A percentile compares a stretch with the other conserved stretches of the same genome.
Evolutionary conservation across 2,888 invertebrate genomes (phyloP).

Genomic region (Polietes domitor): DNA sequence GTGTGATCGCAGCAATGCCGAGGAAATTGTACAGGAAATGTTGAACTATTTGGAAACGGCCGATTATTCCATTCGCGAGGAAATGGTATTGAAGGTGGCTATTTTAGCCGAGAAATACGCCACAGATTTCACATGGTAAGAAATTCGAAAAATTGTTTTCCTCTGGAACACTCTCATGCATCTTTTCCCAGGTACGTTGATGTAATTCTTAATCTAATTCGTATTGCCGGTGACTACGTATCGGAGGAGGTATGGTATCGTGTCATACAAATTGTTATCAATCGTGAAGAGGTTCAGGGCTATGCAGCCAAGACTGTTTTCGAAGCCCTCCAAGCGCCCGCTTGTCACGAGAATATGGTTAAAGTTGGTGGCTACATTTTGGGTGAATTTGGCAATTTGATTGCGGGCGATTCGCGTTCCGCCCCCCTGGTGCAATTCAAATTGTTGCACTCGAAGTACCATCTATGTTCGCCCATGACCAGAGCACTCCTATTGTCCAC

Average conservation of each 20-base stretch:
- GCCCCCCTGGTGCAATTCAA: constrained; percentile 99
- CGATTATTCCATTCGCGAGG: constrained; percentile 99
- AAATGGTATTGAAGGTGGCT: constrained; percentile 99
- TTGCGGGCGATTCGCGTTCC: constrained; percentile 98
- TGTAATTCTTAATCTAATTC: constrained; percentile 98
- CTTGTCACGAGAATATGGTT: constrained; percentile 99
- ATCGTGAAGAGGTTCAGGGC: constrained; percentile 99
- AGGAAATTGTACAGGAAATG: constrained; percentile 99
- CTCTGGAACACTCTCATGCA: not conserved
- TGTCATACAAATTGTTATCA: constrained; percentile 99
- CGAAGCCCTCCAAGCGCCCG: constrained; percentile 98
- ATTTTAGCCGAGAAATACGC: constrained; percentile 99
- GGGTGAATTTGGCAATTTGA: constrained; percentile 99
- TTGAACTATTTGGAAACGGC: constrained; percentile 99
- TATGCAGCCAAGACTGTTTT: constrained; percentile 99
- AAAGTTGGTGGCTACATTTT: constrained; percentile 99
- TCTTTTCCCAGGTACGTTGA: constrained; percentile 86
- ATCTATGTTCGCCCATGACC: constrained; percentile 98
- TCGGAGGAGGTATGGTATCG: constrained; percentile 99
- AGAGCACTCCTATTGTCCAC: constrained; percentile 97
- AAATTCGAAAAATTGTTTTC: constrained; percentile 4
- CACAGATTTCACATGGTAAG: constrained; percentile 98
- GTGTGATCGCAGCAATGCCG: constrained; percentile 99
- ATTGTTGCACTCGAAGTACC: constrained; percentile 98
- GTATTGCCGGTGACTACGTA: constrained; percentile 99